Conservation (phyloP, 2,888 invertebrate species). For the Spilosoma lubricipeda region DNA sequence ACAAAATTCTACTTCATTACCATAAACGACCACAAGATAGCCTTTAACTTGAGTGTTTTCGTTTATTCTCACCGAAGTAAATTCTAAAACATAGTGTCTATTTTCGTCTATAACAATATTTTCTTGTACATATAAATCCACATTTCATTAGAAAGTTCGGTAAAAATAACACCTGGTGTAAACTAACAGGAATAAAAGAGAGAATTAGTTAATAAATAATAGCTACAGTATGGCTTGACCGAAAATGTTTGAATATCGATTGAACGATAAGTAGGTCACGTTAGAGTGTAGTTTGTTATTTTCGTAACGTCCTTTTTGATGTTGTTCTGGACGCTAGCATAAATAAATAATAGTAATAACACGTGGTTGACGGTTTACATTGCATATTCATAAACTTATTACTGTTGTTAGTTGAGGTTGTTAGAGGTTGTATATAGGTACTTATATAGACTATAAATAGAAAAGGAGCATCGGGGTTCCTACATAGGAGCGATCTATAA, state of each 20-base stretch:
- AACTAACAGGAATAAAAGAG: slow-evolving; percentile 26
- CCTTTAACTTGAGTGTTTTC: neutral
- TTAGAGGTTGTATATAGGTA: neutral
- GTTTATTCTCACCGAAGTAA: neutral
- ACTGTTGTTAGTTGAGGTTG: slow-evolving; percentile 4
- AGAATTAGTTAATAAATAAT: slow-evolving; percentile 42
- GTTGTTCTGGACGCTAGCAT: slow-evolving; percentile 24
- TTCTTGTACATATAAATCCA: neutral
- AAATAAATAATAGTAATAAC: slow-evolving; percentile 10
- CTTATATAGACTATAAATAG: neutral
- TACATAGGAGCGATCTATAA: too few species aligned
- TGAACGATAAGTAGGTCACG: slow-evolving; percentile 56
- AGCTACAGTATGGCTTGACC: slow-evolving; percentile 26
- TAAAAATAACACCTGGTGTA: neutral
- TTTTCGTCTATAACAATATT: neutral
- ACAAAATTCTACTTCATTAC: neutral
- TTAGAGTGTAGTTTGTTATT: slow-evolving; percentile 46
- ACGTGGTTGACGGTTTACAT: slow-evolving; percentile 4
- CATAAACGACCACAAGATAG: neutral
- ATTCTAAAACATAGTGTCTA: neutral
- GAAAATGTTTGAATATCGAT: slow-evolving; percentile 54
- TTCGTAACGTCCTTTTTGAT: slow-evolving; percentile 47
- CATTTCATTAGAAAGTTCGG: neutral
- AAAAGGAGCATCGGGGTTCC: too few species aligned
- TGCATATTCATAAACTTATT: slow-evolving; percentile 8